phyloP scores from a whole-genome alignment of 2,888 invertebrate species.

The Caenorhabditis uteleia region DNA sequence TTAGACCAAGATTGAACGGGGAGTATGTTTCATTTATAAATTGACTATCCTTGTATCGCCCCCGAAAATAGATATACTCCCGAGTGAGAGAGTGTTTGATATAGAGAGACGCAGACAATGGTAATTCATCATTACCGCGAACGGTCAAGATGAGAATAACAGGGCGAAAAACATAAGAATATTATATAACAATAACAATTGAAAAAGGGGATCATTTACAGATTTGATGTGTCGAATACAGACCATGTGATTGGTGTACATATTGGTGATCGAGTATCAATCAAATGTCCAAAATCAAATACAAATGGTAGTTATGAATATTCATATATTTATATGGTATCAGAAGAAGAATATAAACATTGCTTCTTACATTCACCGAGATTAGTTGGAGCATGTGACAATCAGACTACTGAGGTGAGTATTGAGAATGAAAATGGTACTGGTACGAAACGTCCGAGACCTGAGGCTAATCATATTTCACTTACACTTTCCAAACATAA shows the following conservation, averaged over 20 bases:
- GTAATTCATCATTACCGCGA: not conserved
- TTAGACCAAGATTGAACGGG: no score
- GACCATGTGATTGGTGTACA: constrained; percentile 64
- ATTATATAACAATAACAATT: not conserved
- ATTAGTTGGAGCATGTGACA: constrained; percentile 48
- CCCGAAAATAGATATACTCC: not conserved
- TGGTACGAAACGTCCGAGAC: not conserved
- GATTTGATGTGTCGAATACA: constrained; percentile 64
- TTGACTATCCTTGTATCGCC: no score
- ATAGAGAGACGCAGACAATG: not conserved
- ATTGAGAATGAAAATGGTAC: not conserved
- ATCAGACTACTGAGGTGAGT: constrained; percentile 39
- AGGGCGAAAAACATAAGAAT: not conserved
- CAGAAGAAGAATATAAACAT: constrained; percentile 52
- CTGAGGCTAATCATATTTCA: no score
- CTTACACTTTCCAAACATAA: not conserved
- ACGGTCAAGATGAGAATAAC: not conserved
- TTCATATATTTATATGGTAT: constrained; percentile 64
- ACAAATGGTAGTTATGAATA: constrained; percentile 55
- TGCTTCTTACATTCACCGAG: constrained; percentile 42
- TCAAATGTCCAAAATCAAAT: constrained; percentile 60
- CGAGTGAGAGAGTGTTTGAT: not conserved
- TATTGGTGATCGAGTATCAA: constrained; percentile 64
- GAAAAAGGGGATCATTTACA: constrained; percentile 12
- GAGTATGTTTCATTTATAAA: no score